phyloP scores from a whole-genome alignment of 2,888 invertebrate species.

The Pantelozetes paolii region DNA sequence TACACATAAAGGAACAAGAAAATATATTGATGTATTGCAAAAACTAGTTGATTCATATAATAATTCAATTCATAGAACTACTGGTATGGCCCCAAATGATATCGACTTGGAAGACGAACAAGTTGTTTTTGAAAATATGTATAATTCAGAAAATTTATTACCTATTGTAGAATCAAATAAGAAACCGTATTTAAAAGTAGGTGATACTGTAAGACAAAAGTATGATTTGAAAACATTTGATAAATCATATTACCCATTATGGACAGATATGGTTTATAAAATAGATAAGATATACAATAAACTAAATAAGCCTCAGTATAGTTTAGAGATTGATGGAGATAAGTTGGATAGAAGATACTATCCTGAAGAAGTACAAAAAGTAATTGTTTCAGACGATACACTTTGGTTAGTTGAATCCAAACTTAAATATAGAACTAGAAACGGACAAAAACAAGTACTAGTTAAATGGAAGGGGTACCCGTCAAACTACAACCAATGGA shows the following conservation, averaged over 20 bases:
- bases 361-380: constrained; percentile 7
- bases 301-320: background rate
- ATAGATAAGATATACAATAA: background rate
- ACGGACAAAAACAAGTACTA: background rate
- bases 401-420: background rate
- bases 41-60: background rate
- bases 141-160: background rate
- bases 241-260: constrained; percentile 39
- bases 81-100: background rate
- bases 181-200: constrained; percentile 31
- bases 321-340: background rate
- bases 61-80: background rate
- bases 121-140: background rate
- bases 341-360: background rate
- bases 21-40: background rate
- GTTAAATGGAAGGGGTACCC: constrained; percentile 32
- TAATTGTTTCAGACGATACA: background rate
- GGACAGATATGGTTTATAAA: constrained; percentile 13
- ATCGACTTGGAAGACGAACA: background rate
- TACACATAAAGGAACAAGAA: constrained; percentile 41
- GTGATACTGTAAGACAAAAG: constrained; percentile 40
- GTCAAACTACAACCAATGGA: constrained; percentile 11
- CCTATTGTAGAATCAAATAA: background rate
- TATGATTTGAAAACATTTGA: constrained; percentile 34
- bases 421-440: constrained; percentile 24